Percentiles rank a stretch among this genome's conserved stretches.
phyloP scores from a whole-genome alignment of 2,888 invertebrate genomes.

The Ceramica pisi region DNA sequence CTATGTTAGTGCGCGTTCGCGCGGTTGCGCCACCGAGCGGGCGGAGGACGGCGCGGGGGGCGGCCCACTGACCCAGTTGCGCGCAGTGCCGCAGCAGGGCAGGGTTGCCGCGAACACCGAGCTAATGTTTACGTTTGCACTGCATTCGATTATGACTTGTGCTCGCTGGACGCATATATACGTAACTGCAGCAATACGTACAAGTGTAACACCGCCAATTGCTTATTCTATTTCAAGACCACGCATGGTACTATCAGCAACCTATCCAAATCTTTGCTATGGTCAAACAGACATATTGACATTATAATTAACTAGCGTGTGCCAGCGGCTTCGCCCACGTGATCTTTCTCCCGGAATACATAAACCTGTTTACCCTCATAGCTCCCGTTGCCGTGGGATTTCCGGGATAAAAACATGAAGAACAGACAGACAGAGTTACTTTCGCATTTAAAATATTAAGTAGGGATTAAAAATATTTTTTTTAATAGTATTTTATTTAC shows the following conservation, averaged over 20 bases:
- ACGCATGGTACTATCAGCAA: conserved; percentile 3
- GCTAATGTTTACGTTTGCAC: conserved; percentile 87
- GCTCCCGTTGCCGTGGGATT: too few species aligned
- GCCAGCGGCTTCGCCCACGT: too few species aligned
- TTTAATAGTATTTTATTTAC: not conserved
- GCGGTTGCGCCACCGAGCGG: conserved; percentile 89
- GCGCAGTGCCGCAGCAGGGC: conserved; percentile 92
- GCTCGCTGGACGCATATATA: conserved; percentile 65
- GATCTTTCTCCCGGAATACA: too few species aligned
- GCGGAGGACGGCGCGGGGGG: conserved; percentile 90
- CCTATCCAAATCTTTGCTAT: conserved; percentile 4
- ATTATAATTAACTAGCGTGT: too few species aligned
- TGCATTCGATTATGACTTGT: conserved; percentile 77
- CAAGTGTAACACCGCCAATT: conserved; percentile 38
- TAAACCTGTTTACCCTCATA: too few species aligned
- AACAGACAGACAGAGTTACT: too few species aligned
- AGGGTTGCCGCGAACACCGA: conserved; percentile 89
- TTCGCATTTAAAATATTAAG: too few species aligned
- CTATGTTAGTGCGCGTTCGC: conserved; percentile 94
- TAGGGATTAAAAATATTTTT: not conserved
- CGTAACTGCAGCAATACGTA: conserved; percentile 62
- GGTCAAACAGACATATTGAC: not conserved
- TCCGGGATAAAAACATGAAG: too few species aligned
- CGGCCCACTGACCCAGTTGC: conserved; percentile 97
- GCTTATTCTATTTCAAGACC: conserved; percentile 27